Evolutionary conservation across 2,797 vertebrate genomes (phyloP), one percentile per base, ranked within the genome.

Genomic region (Oryzias sinensis): DNA sequence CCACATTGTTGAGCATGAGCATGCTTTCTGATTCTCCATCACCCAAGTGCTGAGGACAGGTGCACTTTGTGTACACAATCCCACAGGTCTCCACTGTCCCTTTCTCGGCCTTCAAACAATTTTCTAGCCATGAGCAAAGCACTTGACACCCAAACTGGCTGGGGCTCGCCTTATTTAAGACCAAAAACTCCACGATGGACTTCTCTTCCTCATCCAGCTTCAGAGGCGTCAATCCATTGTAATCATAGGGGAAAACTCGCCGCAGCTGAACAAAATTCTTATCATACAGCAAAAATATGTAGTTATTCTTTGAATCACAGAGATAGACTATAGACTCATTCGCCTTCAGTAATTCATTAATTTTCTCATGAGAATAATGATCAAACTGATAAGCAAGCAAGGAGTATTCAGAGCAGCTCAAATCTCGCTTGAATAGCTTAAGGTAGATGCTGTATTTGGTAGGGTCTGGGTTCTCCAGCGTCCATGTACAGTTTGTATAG

Each of bases 371-470:
- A 17, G 97, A 99, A 91, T 96, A 99, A 86, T 99, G 97, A 77
- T 99, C 97, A 74, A 99, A 99, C 88, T 99, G 97, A 91, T 99
- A 99, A 90, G 95, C 95, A 91, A 98, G 91, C 71, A 99, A 92
- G 69, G 96, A 97, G 86, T 97, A 98, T 90, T 96, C 95, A 59
- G 97, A 96, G 93, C 97, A 99, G 93, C 94, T 96, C 87, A 98
- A 91, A 91, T 99, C 96, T 87, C 93, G 95, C 91, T 98, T 99
- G 93, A 96, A 97, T 92, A 99, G 94, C 93, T 99, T 99, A 93
- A 99, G 96, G 95, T 99, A 99, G 95, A 99, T 99, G 86, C 97
- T 99, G 92, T 99, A 99, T 97, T 99, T 99, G 95, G 97, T 99
- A 61, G 97, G 97, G 89, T 99, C 97, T 90, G 97, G 97, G 90